Evolutionary conservation across 2,888 invertebrate species (phyloP), one percentile per base, ranked within the genome.

Genomic region (Seladonia tumulorum): DNA sequence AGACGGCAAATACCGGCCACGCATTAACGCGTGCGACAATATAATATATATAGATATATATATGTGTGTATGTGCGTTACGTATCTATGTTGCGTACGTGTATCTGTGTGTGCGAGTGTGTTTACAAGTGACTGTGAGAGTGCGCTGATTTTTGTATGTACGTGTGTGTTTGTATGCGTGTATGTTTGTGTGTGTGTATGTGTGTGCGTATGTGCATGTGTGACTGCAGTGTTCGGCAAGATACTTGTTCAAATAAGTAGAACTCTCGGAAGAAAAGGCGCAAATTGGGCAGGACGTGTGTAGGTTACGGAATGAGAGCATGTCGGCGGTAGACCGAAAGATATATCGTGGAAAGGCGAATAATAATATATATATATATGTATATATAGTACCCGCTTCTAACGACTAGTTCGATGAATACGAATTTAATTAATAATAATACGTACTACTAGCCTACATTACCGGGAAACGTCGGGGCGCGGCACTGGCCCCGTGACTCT

Each of bases 371-470:
- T 82, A 87, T 88, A 88, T 35, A 88, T 83, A 88, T 90, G 88
- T 82, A 88, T 88, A 89, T 88, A 89, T 87, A 87, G 91, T 91
- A 92, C 91, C 92, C 92, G 91, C 90, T 92, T 92, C 93, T 93
- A 93, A 93, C 92, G 92, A 93, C 93, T 93, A 93, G 92, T 93
- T 91, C 88, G 85, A 89, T 90, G 88, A 91, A 91, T 93, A 90
- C 91, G 87, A 92, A 81, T 89, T 90, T 90, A 90, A 90, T 93
- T 88, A 89, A 88, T 90, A 89, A 88, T 90, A 82, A 92, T 93
- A 94, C 92, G 91, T 93, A 93, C 94, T 94, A 94, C 94, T 92
- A 90, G 92, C 92, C 92, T 92, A 93, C 91, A 84, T 85, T 90
- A 89, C 86, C 39, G 80, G 60, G 83, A 79, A 86, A 78, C 74